Base-by-base conservation (phyloP, 2,888 invertebrate genomes). In the Andricus quercusramuli region DNA sequence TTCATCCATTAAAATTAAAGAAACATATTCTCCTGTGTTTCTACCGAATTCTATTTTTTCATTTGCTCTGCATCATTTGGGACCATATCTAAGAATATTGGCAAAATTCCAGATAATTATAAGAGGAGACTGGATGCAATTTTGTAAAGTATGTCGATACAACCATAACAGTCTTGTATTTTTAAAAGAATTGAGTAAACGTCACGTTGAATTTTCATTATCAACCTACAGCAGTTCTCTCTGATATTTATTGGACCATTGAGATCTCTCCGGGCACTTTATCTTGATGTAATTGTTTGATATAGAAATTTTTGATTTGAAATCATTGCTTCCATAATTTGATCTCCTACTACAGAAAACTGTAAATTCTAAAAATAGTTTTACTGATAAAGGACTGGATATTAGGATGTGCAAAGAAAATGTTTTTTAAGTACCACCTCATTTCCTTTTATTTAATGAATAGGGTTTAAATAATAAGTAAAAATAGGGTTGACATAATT, bases 251-350 rank as follows among this genome's bases (percentile, higher is more conserved):
- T 51, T 29, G 51, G 29, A 74, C 74, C 25, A n/a, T 56, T 13
- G 74, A 74, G 51, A 56, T 56, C 32, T 47, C 25, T 32, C 47
- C 70, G 56, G 51, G 51, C 74, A 56, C 74, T 74, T n/a, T 74
- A 56, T 32, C 56, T 74, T 74, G 74, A 74, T 74, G 51, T n/a
- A 32, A 51, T 56, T 74, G 56, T 74, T 56, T 32, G 56, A 74
- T 74, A 56, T 51, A 51, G 32, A 56, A 5, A 56, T 32, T 56
- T 74, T 47, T 32, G 20, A 74, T 32, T 32, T 74, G 11, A 56
- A 32, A 74, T 74, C 29, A 32, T 13, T 37, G 20, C 20, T 20
- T 11, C 17, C 20, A 51, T 51, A 32, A 51, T 56, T 70, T 29
- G 3, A 22, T n/a, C 67, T n/a, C 13, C 13, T 29, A 29, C 3